Conservation (phyloP, 2,797 vertebrate genomes). For the Gambelia wislizenii region DNA sequence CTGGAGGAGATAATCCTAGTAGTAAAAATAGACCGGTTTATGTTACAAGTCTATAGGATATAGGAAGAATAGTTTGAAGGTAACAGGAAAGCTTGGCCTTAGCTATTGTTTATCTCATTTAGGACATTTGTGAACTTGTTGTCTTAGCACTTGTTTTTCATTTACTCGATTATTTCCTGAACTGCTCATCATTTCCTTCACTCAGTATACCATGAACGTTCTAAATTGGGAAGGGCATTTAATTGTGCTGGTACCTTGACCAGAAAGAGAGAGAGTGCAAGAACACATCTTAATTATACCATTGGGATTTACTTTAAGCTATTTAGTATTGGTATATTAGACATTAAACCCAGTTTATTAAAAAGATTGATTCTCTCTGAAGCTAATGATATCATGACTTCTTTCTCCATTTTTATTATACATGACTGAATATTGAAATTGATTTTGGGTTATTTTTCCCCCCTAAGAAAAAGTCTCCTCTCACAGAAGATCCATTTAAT, state of each 20-base stretch:
- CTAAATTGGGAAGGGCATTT: neutral
- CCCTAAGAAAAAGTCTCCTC: constrained; percentile 84
- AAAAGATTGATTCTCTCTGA: neutral
- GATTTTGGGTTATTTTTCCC: constrained; percentile 39
- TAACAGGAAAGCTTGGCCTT: neutral
- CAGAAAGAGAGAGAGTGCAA: too few relatives aligned
- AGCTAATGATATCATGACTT: neutral
- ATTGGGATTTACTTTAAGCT: neutral
- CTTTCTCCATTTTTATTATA: neutral
- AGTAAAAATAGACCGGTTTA: too few relatives aligned
- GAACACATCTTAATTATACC: neutral
- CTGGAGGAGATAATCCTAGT: too few relatives aligned
- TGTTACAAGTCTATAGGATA: too few relatives aligned
- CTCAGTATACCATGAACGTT: neutral
- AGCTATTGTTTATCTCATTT: neutral
- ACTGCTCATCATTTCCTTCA: neutral
- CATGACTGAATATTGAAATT: constrained; percentile 37
- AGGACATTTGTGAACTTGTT: neutral
- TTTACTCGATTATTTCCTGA: neutral
- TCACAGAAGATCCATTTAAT: constrained; percentile 89
- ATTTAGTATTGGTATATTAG: neutral
- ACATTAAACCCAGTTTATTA: neutral
- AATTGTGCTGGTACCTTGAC: neutral
- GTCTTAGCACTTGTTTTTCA: neutral
- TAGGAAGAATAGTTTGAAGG: too few relatives aligned